Conservation (phyloP, 2,113 vertebrate species). For the Brevimyrus niger region DNA sequence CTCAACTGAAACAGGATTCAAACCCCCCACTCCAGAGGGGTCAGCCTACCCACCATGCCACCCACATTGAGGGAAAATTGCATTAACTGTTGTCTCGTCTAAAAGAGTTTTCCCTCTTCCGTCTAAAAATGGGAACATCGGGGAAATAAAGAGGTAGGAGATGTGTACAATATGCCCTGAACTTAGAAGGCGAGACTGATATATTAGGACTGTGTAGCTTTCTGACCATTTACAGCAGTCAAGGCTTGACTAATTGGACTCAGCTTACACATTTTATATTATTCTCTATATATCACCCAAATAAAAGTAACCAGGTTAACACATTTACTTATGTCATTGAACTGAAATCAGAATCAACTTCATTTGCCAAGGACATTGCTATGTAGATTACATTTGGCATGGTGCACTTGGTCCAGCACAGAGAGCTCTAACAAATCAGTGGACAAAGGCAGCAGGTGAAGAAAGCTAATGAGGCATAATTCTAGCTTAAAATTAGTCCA, state of each 20-base stretch:
- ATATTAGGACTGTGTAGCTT: not conserved
- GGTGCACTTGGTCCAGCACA: not conserved
- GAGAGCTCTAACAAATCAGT: not conserved
- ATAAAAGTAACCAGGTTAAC: not conserved
- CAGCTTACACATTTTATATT: not conserved
- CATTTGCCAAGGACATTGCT: not conserved
- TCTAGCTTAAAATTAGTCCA: not conserved
- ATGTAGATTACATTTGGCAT: not conserved
- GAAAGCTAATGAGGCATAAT: not conserved
- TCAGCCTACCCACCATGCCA: not conserved
- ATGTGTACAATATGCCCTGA: not conserved
- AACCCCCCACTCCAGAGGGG: not conserved
- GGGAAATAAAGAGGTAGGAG: not conserved
- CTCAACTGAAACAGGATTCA: not conserved
- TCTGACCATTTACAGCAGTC: not conserved
- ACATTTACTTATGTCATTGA: not conserved
- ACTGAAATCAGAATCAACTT: not conserved
- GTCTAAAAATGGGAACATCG: not conserved
- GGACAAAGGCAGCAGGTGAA: not conserved
- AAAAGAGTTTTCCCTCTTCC: not conserved
- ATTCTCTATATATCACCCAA: not conserved
- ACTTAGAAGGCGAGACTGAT: not conserved
- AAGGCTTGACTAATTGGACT: not conserved
- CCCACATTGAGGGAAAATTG: not conserved
- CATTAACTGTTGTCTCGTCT: not conserved